Percentiles rank a stretch among this genome's conserved stretches.
Evolutionary conservation across 2,113 vertebrate genomes (phyloP).

Genomic region (Anolis carolinensis): DNA sequence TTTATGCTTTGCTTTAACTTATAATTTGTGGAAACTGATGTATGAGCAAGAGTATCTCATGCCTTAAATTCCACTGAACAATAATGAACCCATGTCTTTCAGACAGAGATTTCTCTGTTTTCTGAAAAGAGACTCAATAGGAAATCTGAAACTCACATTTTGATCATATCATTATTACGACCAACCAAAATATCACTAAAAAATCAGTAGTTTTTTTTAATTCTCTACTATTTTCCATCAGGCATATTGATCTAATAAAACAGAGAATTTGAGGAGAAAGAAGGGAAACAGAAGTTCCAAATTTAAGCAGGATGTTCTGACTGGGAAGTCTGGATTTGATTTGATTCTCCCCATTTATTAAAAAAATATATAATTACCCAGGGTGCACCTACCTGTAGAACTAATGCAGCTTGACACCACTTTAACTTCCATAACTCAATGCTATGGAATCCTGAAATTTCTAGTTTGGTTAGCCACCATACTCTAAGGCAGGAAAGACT

Average conservation of each 20-base stretch:
- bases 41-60: neutral
- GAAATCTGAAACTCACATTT: neutral
- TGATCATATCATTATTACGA: neutral
- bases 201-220: neutral
- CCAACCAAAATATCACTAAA: neutral
- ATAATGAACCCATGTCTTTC: neutral
- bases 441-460: too few species aligned
- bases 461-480: too few species aligned
- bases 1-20: neutral
- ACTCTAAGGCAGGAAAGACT: too few species aligned
- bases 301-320: neutral
- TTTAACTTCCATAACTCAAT: too few species aligned
- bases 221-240: neutral
- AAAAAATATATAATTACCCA: too few species aligned
- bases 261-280: too few species aligned
- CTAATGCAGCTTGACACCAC: too few species aligned
- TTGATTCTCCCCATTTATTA: too few species aligned
- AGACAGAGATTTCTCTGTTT: neutral
- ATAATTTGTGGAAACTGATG: neutral
- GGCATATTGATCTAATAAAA: too few species aligned
- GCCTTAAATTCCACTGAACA: neutral
- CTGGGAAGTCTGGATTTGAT: neutral
- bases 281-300: too few species aligned
- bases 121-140: neutral
- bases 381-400: too few species aligned